A percentile compares a stretch with the other conserved stretches of the same genome.
Conservation (phyloP, 1,140 invertebrate species). For the Drosophila kohkoa region DNA sequence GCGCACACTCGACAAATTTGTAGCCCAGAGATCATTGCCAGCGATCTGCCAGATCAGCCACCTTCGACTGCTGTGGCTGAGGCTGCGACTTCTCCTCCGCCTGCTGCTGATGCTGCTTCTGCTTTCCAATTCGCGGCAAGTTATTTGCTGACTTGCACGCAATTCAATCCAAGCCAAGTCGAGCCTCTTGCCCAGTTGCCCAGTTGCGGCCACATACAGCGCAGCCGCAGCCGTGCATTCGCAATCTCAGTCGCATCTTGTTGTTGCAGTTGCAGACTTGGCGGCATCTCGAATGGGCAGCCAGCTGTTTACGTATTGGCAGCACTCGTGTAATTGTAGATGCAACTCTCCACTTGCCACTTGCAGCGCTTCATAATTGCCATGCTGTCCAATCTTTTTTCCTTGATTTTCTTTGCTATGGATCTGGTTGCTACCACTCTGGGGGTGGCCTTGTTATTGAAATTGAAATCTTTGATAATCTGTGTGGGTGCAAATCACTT, state of each 20-base stretch:
- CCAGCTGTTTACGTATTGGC: conserved; percentile 45
- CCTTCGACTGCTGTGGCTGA: not conserved
- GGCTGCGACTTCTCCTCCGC: not conserved
- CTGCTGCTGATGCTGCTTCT: not conserved
- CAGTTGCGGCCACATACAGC: conserved; percentile 60
- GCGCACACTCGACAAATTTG: conserved; percentile 82
- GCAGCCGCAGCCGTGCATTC: not conserved
- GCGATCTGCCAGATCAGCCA: conserved; percentile 40
- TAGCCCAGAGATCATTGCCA: conserved; percentile 58
- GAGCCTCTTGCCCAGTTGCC: conserved; percentile 35
- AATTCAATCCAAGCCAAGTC: conserved; percentile 27
- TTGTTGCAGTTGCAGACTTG: conserved; percentile 28
- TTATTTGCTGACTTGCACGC: conserved; percentile 72
- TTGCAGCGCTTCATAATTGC: conserved; percentile 54
- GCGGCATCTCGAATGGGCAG: conserved; percentile 37
- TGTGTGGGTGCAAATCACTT: not conserved
- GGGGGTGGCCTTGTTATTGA: conserved; percentile 29
- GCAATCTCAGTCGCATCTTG: conserved; percentile 13
- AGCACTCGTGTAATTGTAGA: conserved; percentile 75
- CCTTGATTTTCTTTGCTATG: not conserved
- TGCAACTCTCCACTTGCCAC: conserved; percentile 23
- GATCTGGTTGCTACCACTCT: conserved; percentile 14
- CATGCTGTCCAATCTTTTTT: conserved; percentile 30
- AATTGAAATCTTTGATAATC: conserved; percentile 3
- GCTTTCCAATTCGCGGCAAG: conserved; percentile 19